These are phyloP conservation scores for Sceliomorpha sp. DNA, from an alignment of 2,888 invertebrate genomes.

Conservation along the genomic window DNA sequence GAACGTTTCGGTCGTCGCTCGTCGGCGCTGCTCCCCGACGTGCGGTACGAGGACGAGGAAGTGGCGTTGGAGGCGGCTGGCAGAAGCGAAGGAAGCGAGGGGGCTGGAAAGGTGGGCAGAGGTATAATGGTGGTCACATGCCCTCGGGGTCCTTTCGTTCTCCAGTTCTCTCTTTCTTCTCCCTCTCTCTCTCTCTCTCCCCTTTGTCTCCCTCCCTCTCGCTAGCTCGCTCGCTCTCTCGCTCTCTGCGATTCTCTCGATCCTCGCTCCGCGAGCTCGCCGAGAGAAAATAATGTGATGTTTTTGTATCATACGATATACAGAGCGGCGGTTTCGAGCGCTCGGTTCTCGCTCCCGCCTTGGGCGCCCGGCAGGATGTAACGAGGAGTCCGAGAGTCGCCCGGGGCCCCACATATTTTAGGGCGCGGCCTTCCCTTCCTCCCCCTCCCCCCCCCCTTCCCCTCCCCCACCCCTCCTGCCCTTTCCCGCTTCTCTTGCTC, in stretches of 20 bases:
- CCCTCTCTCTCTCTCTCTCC: too few species aligned
- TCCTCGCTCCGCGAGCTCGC: conserved; percentile 60
- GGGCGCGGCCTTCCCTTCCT: conserved; percentile 68
- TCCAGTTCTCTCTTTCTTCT: conserved; percentile 47
- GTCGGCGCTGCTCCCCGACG: too few species aligned
- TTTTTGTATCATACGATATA: conserved; percentile 79
- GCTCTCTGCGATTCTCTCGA: too few species aligned
- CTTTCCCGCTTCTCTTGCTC: too few species aligned
- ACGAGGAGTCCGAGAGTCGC: conserved; percentile 77
- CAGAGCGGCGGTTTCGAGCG: conserved; percentile 66
- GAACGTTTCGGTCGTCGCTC: too few species aligned
- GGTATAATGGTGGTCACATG: conserved; percentile 73
- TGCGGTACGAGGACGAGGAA: conserved; percentile 69
- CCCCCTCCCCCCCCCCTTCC: too few species aligned
- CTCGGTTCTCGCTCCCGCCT: conserved; percentile 66
- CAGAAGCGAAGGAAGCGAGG: conserved; percentile 54
- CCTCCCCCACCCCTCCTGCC: too few species aligned
- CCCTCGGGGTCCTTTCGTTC: conserved; percentile 57
- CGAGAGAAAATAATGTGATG: conserved; percentile 76
- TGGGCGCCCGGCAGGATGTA: conserved; percentile 72
- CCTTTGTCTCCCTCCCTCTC: too few species aligned
- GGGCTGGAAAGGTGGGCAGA: conserved; percentile 50
- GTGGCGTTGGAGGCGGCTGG: conserved; percentile 81
- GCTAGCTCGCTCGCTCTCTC: too few species aligned
- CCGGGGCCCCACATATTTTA: conserved; percentile 78